Evolutionary conservation across 1,140 invertebrate species (phyloP).

Genomic region (Chelonus insularis): DNA sequence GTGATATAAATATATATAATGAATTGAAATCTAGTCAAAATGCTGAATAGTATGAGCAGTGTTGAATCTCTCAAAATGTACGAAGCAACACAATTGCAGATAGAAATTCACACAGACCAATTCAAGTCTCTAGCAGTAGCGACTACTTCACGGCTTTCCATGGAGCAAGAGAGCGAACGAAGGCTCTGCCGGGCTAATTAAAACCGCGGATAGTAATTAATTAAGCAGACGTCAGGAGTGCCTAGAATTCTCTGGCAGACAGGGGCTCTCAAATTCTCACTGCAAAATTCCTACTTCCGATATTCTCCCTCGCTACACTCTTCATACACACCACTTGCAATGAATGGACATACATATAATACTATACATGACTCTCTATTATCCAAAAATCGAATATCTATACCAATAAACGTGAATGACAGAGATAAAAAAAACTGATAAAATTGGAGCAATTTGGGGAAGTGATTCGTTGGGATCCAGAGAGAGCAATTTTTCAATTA

Average conservation of each 20-base stretch:
- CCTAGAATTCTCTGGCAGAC: constrained; percentile 52
- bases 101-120: constrained; percentile 8
- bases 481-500: constrained; percentile 34
- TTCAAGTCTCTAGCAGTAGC: not conserved
- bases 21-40: too few species aligned
- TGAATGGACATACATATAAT: not conserved
- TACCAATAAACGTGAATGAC: constrained; percentile 2
- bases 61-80: not conserved
- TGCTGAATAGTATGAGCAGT: too few species aligned
- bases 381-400: not conserved
- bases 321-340: not conserved
- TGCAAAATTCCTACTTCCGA: constrained; percentile 15
- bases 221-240: constrained; percentile 57
- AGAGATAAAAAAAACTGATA: constrained; percentile 12
- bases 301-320: constrained; percentile 1
- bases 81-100: constrained; percentile 13
- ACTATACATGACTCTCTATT: constrained; percentile 1
- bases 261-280: constrained; percentile 47
- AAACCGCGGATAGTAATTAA: constrained; percentile 62
- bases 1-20: too few species aligned
- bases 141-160: constrained; percentile 31
- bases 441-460: constrained; percentile 26
- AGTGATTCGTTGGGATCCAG: constrained; percentile 24
- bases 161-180: constrained; percentile 24
- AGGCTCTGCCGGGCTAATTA: constrained; percentile 52